Percentiles rank a stretch among this genome's conserved stretches.
phyloP scores from a whole-genome alignment of 2,113 vertebrate species.

The Silurus meridionalis region DNA sequence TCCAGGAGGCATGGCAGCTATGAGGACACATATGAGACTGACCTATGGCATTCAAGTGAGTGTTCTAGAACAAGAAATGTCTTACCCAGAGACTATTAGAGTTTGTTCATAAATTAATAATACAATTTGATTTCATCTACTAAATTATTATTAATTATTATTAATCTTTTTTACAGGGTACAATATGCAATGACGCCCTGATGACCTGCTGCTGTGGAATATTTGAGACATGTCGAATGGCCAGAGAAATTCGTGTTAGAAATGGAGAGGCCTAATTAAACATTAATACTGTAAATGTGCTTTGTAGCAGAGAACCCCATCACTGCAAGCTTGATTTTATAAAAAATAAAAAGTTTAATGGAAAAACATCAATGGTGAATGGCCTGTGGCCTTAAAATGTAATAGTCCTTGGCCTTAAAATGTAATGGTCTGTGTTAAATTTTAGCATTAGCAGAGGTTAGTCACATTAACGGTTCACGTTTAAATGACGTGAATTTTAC shows the following conservation, averaged over 20 bases:
- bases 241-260: constrained; percentile 77
- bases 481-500: neutral
- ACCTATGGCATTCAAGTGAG: constrained; percentile 79
- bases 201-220: constrained; percentile 72
- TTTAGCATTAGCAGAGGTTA: neutral
- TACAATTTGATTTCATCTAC: constrained; percentile 10
- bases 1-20: constrained; percentile 73
- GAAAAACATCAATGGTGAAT: too few species aligned
- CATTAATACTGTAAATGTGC: neutral
- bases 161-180: constrained; percentile 66
- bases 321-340: neutral
- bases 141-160: neutral
- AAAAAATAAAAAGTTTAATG: too few species aligned
- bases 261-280: constrained; percentile 66
- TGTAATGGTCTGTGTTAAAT: neutral
- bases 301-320: constrained; percentile 3
- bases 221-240: constrained; percentile 78
- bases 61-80: neutral
- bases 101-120: constrained; percentile 3
- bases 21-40: constrained; percentile 81
- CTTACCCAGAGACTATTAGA: neutral
- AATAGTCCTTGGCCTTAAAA: neutral
- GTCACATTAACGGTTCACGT: neutral
- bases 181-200: constrained; percentile 74
- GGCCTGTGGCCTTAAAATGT: too few species aligned